phyloP scores from a whole-genome alignment of 2,113 vertebrate genomes.

The Cebus imitator region DNA sequence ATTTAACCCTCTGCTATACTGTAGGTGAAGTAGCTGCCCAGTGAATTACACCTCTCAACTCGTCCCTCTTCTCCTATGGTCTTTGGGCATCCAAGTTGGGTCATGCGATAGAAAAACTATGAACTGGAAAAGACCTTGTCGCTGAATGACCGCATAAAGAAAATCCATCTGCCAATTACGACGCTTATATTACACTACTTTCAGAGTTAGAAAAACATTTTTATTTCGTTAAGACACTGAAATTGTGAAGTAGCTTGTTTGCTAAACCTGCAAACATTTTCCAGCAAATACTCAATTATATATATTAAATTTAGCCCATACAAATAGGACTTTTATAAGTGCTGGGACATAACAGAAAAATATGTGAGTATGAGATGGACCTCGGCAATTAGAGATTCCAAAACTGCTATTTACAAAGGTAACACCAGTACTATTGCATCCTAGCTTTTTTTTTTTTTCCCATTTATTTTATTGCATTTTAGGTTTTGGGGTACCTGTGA shows the following conservation, averaged over 20 bases:
- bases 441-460: no score
- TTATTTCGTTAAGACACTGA: background rate
- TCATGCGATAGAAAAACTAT: background rate
- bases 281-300: background rate
- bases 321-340: background rate
- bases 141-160: background rate
- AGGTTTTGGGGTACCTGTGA: no score
- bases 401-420: background rate
- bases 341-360: background rate
- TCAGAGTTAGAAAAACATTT: conserved; percentile 12
- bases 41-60: background rate
- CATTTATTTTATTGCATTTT: no score
- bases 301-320: background rate
- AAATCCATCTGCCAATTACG: background rate
- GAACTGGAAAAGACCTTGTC: background rate
- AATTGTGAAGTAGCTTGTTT: background rate
- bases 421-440: fast-evolving
- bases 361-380: background rate
- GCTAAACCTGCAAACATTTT: background rate
- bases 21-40: background rate
- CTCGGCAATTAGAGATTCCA: background rate
- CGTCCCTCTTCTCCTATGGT: background rate
- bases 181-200: background rate
- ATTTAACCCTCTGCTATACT: background rate
- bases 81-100: background rate